Conservation (phyloP, 2,888 invertebrate genomes). For the Polymixis lichenea region DNA sequence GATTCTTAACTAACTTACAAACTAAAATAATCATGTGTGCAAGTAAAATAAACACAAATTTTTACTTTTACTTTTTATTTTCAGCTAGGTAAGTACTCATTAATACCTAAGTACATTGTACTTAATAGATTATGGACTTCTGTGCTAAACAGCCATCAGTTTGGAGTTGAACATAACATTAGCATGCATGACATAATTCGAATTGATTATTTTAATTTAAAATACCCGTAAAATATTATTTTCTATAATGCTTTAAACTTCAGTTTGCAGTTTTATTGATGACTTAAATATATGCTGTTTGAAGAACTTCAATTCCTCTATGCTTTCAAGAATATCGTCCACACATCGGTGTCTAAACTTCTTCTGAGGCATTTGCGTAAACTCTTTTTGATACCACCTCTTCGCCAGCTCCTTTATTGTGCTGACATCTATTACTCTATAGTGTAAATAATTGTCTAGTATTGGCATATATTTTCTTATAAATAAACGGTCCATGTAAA, state of each 20-base stretch:
- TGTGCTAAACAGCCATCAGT: constrained; percentile 18
- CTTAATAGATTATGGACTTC: constrained; percentile 19
- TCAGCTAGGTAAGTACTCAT: constrained; percentile 43
- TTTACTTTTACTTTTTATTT: constrained; percentile 41
- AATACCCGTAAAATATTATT: constrained; percentile 44
- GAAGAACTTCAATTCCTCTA: constrained; percentile 95
- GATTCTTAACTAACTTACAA: no score
- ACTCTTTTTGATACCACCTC: constrained; percentile 94
- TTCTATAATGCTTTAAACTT: constrained; percentile 43
- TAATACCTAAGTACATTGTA: constrained; percentile 32
- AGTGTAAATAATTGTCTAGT: constrained; percentile 95
- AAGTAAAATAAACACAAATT: constrained; percentile 5
- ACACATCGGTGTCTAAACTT: constrained; percentile 93
- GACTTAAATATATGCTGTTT: constrained; percentile 91
- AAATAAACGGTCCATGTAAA: constrained; percentile 96
- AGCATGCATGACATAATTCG: constrained; percentile 36
- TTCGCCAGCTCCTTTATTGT: constrained; percentile 96
- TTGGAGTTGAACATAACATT: constrained; percentile 33
- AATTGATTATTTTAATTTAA: constrained; percentile 15
- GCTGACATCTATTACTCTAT: constrained; percentile 98
- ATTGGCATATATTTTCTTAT: constrained; percentile 95
- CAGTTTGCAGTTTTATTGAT: constrained; percentile 52
- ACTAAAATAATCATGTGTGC: not conserved
- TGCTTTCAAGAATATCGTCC: constrained; percentile 96
- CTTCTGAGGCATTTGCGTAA: constrained; percentile 91